Evolutionary conservation across 2,888 invertebrate genomes (phyloP).

Genomic region (Drosophila merina): DNA sequence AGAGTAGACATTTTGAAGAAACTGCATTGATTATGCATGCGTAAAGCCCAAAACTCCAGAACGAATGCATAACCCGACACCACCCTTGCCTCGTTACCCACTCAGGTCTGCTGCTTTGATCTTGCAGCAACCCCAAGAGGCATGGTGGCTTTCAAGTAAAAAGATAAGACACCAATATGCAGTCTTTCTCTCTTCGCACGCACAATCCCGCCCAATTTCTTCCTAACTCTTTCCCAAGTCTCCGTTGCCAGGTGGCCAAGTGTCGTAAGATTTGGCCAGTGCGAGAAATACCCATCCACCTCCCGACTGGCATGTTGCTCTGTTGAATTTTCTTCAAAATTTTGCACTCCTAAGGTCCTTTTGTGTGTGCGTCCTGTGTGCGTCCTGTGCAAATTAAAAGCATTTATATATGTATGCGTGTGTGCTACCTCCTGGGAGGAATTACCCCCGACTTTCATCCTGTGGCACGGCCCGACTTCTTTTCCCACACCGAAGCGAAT

Average conservation of each 20-base stretch:
- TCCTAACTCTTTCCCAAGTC: not conserved
- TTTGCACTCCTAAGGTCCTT: slow-evolving; percentile 44
- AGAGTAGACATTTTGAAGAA: slow-evolving; percentile 46
- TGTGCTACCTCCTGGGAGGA: slow-evolving; percentile 65
- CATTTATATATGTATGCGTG: slow-evolving; percentile 62
- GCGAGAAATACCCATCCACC: slow-evolving; percentile 24
- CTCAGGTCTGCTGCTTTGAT: slow-evolving; percentile 47
- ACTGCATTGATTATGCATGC: slow-evolving; percentile 79
- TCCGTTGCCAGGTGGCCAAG: slow-evolving; percentile 2
- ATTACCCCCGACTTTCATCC: slow-evolving; percentile 49
- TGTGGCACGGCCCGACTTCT: not conserved
- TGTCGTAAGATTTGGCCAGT: slow-evolving; percentile 71
- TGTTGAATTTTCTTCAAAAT: slow-evolving; percentile 74
- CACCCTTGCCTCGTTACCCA: not conserved
- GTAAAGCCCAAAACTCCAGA: slow-evolving; percentile 64
- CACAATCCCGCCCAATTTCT: not conserved
- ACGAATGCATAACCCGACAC: slow-evolving; percentile 24
- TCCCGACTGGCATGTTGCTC: slow-evolving; percentile 22
- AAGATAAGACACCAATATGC: slow-evolving; percentile 72
- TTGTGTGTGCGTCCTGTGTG: slow-evolving; percentile 52
- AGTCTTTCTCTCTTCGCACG: slow-evolving; percentile 25
- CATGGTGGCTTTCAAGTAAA: slow-evolving; percentile 69
- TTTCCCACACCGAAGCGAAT: slow-evolving; percentile 49
- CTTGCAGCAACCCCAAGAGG: slow-evolving; percentile 27
- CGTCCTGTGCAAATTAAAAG: slow-evolving; percentile 70